Percentiles rank a stretch among this genome's conserved stretches.
These are phyloP conservation scores for Perccottus glenii DNA, from an alignment of 2,113 vertebrate genomes.

Conservation along the genomic window DNA sequence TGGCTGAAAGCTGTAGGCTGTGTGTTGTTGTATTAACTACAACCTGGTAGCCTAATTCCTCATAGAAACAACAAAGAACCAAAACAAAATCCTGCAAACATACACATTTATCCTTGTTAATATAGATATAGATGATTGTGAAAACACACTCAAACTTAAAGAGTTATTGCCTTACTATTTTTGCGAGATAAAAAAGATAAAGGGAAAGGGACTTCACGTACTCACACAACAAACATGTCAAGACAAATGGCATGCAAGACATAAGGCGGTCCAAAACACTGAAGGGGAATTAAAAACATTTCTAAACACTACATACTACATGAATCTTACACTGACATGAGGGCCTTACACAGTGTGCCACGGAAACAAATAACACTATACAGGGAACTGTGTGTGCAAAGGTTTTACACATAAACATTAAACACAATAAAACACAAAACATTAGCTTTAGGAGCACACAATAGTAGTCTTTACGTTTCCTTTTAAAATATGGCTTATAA, in stretches of 20 bases:
- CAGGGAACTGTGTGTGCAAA: slow-evolving; percentile 69
- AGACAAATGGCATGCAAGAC: slow-evolving; percentile 78
- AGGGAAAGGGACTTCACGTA: slow-evolving; percentile 50
- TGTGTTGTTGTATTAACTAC: slow-evolving; percentile 49
- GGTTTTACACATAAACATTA: slow-evolving; percentile 62
- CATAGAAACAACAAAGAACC: slow-evolving; percentile 35
- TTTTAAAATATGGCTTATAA: slow-evolving; percentile 85
- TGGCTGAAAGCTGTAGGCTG: slow-evolving; percentile 70
- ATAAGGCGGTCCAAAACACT: slow-evolving; percentile 37
- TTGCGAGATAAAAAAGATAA: slow-evolving; percentile 65
- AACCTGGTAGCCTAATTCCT: slow-evolving; percentile 38
- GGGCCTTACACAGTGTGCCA: slow-evolving; percentile 14
- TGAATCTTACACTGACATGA: slow-evolving; percentile 37
- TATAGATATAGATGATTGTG: slow-evolving; percentile 59
- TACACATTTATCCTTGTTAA: slow-evolving; percentile 44
- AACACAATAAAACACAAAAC: slow-evolving; percentile 67
- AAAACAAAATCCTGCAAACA: slow-evolving; percentile 56
- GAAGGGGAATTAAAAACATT: slow-evolving; percentile 59
- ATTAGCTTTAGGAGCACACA: slow-evolving; percentile 61
- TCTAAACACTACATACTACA: slow-evolving; percentile 55
- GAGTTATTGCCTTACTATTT: slow-evolving; percentile 79
- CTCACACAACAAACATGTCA: slow-evolving; percentile 62
- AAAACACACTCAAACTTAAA: slow-evolving; percentile 71
- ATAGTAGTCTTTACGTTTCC: slow-evolving; percentile 65
- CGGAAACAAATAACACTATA: slow-evolving; percentile 37